These are phyloP conservation scores for Diuraphis noxia DNA, from an alignment of 1,140 invertebrate genomes.

Conservation along the genomic window DNA sequence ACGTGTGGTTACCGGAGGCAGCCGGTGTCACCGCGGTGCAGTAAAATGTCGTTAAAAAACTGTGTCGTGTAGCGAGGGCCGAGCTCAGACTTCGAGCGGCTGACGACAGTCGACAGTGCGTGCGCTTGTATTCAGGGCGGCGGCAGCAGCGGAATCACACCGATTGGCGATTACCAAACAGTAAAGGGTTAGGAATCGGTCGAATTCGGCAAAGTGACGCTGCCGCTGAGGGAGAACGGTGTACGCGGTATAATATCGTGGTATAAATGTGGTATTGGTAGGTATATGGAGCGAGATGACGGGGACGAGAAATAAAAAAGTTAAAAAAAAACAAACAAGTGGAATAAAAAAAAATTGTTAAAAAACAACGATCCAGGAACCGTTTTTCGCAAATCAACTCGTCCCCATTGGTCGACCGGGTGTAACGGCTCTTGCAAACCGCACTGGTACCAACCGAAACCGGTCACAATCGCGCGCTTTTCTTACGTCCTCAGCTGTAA, in stretches of 20 bases:
- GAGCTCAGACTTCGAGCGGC: background rate
- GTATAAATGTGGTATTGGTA: constrained; percentile 4
- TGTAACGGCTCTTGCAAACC: constrained; percentile 50
- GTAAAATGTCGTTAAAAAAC: background rate
- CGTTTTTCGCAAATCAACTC: constrained; percentile 45
- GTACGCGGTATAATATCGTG: background rate
- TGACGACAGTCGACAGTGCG: background rate
- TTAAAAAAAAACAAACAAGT: background rate
- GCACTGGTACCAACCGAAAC: constrained; percentile 47
- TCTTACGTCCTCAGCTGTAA: background rate
- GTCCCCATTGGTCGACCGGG: constrained; percentile 33
- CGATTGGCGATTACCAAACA: background rate
- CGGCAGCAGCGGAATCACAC: background rate
- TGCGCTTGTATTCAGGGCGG: background rate
- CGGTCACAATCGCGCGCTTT: constrained; percentile 18
- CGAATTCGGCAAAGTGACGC: constrained; percentile 37
- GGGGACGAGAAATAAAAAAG: background rate
- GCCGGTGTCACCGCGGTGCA: background rate
- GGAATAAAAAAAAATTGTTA: constrained; percentile 1
- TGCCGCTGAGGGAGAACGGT: constrained; percentile 16
- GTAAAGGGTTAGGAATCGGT: constrained; percentile 44
- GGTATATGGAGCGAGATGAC: background rate
- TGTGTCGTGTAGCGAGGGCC: background rate
- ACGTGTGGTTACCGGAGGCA: background rate
- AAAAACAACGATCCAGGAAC: constrained; percentile 50